These are phyloP conservation scores for Ditylenchus weischeri DNA, from an alignment of 2,888 invertebrate species.

Conservation along the genomic window DNA sequence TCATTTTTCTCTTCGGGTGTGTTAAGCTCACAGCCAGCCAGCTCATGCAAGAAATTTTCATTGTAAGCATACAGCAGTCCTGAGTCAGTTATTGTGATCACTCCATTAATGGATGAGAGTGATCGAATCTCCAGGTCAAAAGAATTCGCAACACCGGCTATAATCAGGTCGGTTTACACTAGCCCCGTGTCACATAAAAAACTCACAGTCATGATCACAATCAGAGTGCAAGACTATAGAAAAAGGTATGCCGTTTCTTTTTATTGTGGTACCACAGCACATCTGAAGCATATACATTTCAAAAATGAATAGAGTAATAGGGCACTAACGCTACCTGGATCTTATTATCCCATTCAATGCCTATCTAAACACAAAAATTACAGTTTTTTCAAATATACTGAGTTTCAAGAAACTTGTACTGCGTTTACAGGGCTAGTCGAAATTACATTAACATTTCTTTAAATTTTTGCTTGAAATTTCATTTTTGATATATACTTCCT, in stretches of 20 bases:
- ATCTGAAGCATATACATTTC: no score
- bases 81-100: constrained; percentile 36
- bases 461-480: no score
- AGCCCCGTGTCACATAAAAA: neutral
- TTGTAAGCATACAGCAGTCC: constrained; percentile 37
- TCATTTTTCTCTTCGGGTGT: neutral
- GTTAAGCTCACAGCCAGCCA: constrained; percentile 21
- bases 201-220: constrained; percentile 25
- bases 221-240: constrained; percentile 32
- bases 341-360: constrained; percentile 18
- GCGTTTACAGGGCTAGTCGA: neutral
- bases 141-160: constrained; percentile 11
- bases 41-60: constrained; percentile 38
- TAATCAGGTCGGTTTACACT: neutral
- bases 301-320: no score
- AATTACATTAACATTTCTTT: no score
- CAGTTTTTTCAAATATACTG: no score
- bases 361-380: constrained; percentile 18
- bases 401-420: neutral
- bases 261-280: constrained; percentile 27
- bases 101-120: constrained; percentile 37
- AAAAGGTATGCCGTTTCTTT: constrained; percentile 36
- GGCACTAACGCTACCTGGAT: constrained; percentile 19
- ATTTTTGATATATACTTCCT: no score
- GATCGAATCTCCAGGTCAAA: constrained; percentile 35